A percentile compares a stretch with the other conserved stretches of the same genome.
phyloP scores from a whole-genome alignment of 2,113 vertebrate species.

The Halcyon senegalensis region DNA sequence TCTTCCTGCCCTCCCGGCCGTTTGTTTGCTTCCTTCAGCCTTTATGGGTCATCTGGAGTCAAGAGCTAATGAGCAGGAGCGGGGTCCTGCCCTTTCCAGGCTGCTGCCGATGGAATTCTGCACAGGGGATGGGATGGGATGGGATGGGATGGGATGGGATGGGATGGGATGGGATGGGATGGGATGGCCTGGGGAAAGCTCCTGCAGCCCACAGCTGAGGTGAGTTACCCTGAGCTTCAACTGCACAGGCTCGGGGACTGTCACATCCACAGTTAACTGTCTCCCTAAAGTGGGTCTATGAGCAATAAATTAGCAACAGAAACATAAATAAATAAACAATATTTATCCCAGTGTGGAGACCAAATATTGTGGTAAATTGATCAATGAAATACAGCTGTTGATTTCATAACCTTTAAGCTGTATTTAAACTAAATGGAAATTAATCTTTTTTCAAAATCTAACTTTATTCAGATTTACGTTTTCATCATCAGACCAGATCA shows the following conservation, averaged over 20 bases:
- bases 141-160: background rate
- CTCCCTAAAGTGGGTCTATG: background rate
- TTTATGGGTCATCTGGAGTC: conserved; percentile 28
- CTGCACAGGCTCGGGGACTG: background rate
- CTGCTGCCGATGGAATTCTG: background rate
- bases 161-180: background rate
- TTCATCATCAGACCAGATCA: background rate
- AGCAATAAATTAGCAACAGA: background rate
- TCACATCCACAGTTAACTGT: background rate
- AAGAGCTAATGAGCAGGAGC: background rate
- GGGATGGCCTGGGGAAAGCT: background rate
- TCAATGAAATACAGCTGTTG: background rate
- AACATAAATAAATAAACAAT: background rate
- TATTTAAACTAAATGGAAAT: background rate
- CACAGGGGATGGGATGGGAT: background rate
- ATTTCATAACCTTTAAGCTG: background rate
- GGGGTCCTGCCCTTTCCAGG: background rate
- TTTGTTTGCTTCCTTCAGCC: conserved; percentile 19
- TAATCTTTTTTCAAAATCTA: background rate
- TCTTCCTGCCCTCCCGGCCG: background rate
- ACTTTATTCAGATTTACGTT: background rate
- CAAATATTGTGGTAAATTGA: background rate
- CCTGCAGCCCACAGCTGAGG: background rate
- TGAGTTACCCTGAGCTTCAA: background rate
- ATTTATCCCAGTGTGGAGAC: background rate